Evolutionary conservation across 2,113 vertebrate genomes (phyloP).

Genomic region (Sander vitreus): DNA sequence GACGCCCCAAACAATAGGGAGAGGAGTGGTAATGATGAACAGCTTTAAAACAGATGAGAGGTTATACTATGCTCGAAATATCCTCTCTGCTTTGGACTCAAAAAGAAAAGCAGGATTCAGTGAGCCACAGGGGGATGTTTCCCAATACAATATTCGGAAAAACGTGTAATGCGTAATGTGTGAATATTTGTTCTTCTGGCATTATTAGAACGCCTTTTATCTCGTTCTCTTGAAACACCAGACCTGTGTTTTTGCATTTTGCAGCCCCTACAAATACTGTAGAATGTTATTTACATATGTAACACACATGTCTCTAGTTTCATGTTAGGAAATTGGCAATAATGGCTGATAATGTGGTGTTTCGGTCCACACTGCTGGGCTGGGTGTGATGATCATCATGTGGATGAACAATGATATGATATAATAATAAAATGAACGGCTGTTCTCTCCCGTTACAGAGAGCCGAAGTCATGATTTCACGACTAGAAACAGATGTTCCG

Average conservation of each 20-base stretch:
- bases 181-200: slow-evolving; percentile 18
- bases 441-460: neutral
- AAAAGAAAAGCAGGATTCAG: slow-evolving; percentile 11
- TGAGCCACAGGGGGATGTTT: slow-evolving; percentile 9
- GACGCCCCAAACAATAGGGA: slow-evolving; percentile 58
- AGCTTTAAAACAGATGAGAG: slow-evolving; percentile 61
- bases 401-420: too few relatives aligned
- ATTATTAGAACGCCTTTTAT: neutral
- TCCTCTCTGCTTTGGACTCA: slow-evolving; percentile 18
- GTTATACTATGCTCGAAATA: slow-evolving; percentile 59
- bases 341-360: too few relatives aligned
- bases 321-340: too few relatives aligned
- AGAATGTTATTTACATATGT: neutral
- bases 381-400: too few relatives aligned
- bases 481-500: neutral
- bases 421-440: neutral
- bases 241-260: neutral
- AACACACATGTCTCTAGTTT: neutral
- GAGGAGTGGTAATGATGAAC: slow-evolving; percentile 57
- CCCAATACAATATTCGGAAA: neutral
- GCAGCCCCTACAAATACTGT: too few relatives aligned
- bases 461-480: neutral
- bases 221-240: neutral
- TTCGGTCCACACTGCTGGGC: too few relatives aligned
- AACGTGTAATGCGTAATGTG: neutral